Evolutionary conservation across 2,888 invertebrate species (phyloP).

Genomic region (Teleogryllus oceanicus): DNA sequence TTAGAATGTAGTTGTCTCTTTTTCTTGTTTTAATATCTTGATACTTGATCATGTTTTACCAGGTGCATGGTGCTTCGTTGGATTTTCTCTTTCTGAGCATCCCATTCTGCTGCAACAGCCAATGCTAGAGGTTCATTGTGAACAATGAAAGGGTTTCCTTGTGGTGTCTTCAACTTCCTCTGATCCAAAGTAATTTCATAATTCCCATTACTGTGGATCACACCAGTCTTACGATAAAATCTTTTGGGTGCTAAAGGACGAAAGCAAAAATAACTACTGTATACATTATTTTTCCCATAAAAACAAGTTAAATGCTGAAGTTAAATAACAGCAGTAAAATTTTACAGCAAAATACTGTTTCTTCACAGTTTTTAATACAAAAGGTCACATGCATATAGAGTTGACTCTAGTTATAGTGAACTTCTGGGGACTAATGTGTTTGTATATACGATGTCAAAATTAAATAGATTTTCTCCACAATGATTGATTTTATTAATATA

Average conservation of each 20-base stretch:
- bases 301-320: too few species aligned
- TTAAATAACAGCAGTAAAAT: too few species aligned
- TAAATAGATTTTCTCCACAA: too few species aligned
- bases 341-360: too few species aligned
- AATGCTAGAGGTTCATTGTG: constrained; percentile 84
- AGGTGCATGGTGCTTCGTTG: constrained; percentile 82
- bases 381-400: too few species aligned
- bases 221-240: constrained; percentile 70
- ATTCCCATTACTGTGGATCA: constrained; percentile 64
- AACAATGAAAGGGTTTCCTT: constrained; percentile 60
- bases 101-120: constrained; percentile 94
- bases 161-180: constrained; percentile 84
- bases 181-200: constrained; percentile 88
- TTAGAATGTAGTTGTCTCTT: constrained; percentile 26
- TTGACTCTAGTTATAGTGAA: too few species aligned
- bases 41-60: constrained; percentile 53
- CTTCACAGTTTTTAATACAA: too few species aligned
- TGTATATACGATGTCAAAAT: too few species aligned
- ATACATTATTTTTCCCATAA: too few species aligned
- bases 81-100: constrained; percentile 75
- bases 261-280: not conserved
- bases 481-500: too few species aligned
- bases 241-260: constrained; percentile 55
- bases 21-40: not conserved
- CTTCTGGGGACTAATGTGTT: too few species aligned